A percentile compares a stretch with the other conserved stretches of the same genome.
Evolutionary conservation across 2,888 invertebrate genomes (phyloP).

Genomic region (Drosophila parthenogenetica): DNA sequence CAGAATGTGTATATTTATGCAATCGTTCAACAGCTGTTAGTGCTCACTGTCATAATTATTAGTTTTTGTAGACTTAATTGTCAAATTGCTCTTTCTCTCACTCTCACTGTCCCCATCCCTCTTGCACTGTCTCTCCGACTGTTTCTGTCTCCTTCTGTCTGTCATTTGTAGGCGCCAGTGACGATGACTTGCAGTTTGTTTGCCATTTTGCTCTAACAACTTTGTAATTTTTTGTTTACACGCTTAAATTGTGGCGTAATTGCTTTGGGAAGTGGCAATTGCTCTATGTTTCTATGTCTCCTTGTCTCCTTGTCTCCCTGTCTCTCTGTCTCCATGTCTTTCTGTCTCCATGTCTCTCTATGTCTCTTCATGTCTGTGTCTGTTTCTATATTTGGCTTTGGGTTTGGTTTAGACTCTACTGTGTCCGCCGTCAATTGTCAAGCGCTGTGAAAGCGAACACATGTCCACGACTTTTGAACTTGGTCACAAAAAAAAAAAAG

Average conservation of each 20-base stretch:
- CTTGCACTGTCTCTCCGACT: slow-evolving; percentile 6
- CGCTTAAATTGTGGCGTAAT: slow-evolving; percentile 79
- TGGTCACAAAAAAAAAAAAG: slow-evolving; percentile 27
- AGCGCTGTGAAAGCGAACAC: slow-evolving; percentile 74
- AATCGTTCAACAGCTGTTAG: slow-evolving; percentile 14
- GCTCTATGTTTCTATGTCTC: slow-evolving; percentile 42
- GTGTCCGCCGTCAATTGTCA: slow-evolving; percentile 54
- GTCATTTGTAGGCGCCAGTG: slow-evolving; percentile 53
- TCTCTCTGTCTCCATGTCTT: neutral
- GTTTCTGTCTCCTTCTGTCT: slow-evolving; percentile 12
- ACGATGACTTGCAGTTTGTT: slow-evolving; percentile 68
- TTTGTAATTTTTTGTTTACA: slow-evolving; percentile 82
- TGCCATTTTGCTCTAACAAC: slow-evolving; percentile 76
- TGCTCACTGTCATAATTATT: slow-evolving; percentile 53
- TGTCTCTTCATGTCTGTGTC: slow-evolving; percentile 22
- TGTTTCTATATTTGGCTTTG: slow-evolving; percentile 11
- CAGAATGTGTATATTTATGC: no score
- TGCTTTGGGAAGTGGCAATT: slow-evolving; percentile 81
- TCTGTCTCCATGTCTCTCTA: slow-evolving; percentile 11
- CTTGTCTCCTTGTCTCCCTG: slow-evolving; percentile 13
- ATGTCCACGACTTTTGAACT: slow-evolving; percentile 65
- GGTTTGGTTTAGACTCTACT: neutral
- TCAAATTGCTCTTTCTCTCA: slow-evolving; percentile 41
- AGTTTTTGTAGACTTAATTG: slow-evolving; percentile 40
- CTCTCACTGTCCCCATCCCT: neutral